Conservation (phyloP, 1,140 invertebrate genomes). For the Antheraea pernyi region DNA sequence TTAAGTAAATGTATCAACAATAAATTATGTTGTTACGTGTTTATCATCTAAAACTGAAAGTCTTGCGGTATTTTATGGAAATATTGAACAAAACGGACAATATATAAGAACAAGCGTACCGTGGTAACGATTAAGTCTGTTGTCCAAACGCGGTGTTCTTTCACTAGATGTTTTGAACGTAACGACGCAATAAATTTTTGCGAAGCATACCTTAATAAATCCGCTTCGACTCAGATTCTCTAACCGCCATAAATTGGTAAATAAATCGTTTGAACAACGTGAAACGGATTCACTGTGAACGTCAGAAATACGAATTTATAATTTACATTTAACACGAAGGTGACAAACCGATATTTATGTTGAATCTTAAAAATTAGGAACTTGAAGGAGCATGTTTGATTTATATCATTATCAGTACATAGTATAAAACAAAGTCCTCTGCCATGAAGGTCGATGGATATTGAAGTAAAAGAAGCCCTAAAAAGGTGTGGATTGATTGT, state of each 20-base stretch:
- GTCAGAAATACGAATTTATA: slow-evolving; percentile 3
- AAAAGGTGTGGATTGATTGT: too few relatives aligned
- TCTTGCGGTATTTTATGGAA: neutral
- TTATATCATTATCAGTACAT: too few relatives aligned
- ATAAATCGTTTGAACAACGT: slow-evolving; percentile 59
- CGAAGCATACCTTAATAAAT: slow-evolving; percentile 66
- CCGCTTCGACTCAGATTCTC: slow-evolving; percentile 61
- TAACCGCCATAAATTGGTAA: slow-evolving; percentile 65
- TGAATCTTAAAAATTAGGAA: too few relatives aligned
- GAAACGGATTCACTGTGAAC: slow-evolving; percentile 30
- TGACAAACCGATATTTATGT: too few relatives aligned
- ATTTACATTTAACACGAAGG: neutral
- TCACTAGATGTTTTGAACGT: slow-evolving; percentile 41
- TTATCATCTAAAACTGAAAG: too few relatives aligned
- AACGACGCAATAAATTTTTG: slow-evolving; percentile 59
- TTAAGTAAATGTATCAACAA: too few relatives aligned
- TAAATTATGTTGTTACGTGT: too few relatives aligned
- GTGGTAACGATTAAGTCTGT: slow-evolving; percentile 45
- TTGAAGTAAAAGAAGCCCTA: too few relatives aligned
- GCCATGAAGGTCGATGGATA: too few relatives aligned
- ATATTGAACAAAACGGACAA: neutral
- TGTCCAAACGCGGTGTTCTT: slow-evolving; percentile 42
- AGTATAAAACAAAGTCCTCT: too few relatives aligned
- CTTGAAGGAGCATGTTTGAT: too few relatives aligned
- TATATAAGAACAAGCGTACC: slow-evolving; percentile 7